A percentile compares a stretch with the other conserved stretches of the same genome.
phyloP scores from a whole-genome alignment of 1,140 invertebrate species.

The Neodiprion virginianus region DNA sequence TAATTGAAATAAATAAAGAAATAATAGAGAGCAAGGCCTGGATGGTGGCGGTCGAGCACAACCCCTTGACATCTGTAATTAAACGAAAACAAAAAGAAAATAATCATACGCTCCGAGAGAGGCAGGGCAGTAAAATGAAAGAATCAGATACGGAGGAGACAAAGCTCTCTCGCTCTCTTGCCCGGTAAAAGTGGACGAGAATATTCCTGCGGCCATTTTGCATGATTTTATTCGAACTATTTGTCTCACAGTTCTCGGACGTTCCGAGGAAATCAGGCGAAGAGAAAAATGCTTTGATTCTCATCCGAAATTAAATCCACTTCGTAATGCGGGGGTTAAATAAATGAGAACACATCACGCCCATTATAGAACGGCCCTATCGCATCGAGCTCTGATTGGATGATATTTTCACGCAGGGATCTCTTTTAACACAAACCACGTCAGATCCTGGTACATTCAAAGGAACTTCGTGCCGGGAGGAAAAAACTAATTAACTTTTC shows the following conservation, averaged over 20 bases:
- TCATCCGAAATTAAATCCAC: constrained; percentile 44
- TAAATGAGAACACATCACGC: constrained; percentile 20
- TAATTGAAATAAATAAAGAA: constrained; percentile 64
- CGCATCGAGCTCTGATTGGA: background rate
- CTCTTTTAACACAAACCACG: constrained; percentile 9
- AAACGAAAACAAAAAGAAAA: constrained; percentile 63
- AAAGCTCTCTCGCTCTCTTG: constrained; percentile 34
- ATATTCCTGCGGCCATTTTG: background rate
- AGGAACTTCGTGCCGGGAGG: constrained; percentile 38
- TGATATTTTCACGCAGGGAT: constrained; percentile 15
- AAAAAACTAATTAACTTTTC: constrained; percentile 58
- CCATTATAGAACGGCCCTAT: constrained; percentile 8
- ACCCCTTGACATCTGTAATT: constrained; percentile 64
- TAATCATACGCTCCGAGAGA: constrained; percentile 57
- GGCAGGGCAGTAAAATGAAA: constrained; percentile 45
- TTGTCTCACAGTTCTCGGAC: background rate
- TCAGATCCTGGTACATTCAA: constrained; percentile 41
- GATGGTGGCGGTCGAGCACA: constrained; percentile 38
- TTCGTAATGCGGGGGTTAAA: constrained; percentile 32
- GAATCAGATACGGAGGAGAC: constrained; percentile 48
- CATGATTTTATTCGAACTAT: background rate
- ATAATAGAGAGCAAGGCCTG: constrained; percentile 45
- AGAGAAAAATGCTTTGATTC: constrained; percentile 41
- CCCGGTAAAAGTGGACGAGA: constrained; percentile 37
- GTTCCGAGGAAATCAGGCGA: constrained; percentile 39